Percentiles rank a stretch among this genome's conserved stretches.
These are phyloP conservation scores for Sesia bembeciformis DNA, from an alignment of 2,888 invertebrate genomes.

Conservation along the genomic window DNA sequence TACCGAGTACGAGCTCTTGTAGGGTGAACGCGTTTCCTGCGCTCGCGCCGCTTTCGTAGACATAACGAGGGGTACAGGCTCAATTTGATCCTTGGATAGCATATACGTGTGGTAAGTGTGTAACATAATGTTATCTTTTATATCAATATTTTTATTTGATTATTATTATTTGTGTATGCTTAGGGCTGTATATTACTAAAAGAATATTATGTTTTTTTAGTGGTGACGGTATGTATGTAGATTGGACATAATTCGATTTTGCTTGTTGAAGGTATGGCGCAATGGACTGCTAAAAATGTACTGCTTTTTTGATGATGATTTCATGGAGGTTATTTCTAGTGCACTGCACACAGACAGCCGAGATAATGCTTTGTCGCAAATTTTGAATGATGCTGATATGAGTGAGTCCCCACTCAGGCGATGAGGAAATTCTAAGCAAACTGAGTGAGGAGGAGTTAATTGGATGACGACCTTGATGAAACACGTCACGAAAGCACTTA, in stretches of 20 bases:
- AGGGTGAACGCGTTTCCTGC: not conserved
- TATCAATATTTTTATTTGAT: not conserved
- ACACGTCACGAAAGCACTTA: not conserved
- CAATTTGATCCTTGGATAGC: not conserved
- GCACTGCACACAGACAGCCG: not conserved
- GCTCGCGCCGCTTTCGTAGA: not conserved
- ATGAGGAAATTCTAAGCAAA: not conserved
- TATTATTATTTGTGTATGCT: not conserved
- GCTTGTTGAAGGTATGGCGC: slow-evolving; percentile 2
- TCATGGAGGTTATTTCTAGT: not conserved
- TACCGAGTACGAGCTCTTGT: not conserved
- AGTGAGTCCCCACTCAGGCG: not conserved
- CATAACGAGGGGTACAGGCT: not conserved
- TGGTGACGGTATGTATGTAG: not conserved
- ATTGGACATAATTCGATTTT: slow-evolving; percentile 1
- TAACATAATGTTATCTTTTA: not conserved
- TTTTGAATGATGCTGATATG: not conserved
- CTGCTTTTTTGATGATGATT: not conserved
- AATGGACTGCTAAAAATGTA: not conserved
- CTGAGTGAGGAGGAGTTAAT: not conserved
- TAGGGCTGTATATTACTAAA: not conserved
- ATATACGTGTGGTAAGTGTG: not conserved
- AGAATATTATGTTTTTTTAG: not conserved
- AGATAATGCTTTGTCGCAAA: not conserved
- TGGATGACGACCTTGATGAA: not conserved